A percentile compares a stretch with the other conserved stretches of the same genome.
Conservation (phyloP, 2,113 vertebrate species). For the Seriola quinqueradiata region DNA sequence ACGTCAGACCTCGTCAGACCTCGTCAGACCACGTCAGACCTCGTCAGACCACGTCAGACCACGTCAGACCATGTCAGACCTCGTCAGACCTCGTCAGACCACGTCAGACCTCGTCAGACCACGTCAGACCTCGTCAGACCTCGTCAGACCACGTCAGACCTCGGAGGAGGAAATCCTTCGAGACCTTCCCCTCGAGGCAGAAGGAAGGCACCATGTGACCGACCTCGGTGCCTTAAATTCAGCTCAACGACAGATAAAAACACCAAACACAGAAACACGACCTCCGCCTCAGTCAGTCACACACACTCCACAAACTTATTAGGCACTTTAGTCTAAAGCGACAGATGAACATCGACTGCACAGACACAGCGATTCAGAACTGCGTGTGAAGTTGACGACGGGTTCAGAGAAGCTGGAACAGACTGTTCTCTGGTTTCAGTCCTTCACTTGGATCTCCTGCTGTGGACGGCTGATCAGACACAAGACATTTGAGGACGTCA, state of each 20-base stretch:
- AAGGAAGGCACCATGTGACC: slow-evolving; percentile 49
- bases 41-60: no score
- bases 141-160: no score
- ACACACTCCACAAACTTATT: background rate
- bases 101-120: no score
- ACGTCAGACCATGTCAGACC: no score
- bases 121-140: no score
- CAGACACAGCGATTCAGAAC: background rate
- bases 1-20: no score
- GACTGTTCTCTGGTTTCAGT: no score
- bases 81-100: no score
- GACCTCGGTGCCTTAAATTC: slow-evolving; percentile 25
- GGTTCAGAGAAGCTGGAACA: background rate
- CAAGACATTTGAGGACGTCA: no score
- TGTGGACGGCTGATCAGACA: no score
- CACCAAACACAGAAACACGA: background rate
- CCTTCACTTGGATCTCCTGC: no score
- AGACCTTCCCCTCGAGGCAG: background rate
- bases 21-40: no score
- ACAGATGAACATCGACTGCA: slow-evolving; percentile 10
- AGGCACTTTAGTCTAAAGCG: slow-evolving; percentile 61
- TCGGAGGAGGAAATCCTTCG: background rate
- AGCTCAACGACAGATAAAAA: background rate
- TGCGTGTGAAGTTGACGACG: background rate
- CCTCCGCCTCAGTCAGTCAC: slow-evolving; percentile 3